phyloP scores from a whole-genome alignment of 2,797 vertebrate species.

The Ispidina lecontei region DNA sequence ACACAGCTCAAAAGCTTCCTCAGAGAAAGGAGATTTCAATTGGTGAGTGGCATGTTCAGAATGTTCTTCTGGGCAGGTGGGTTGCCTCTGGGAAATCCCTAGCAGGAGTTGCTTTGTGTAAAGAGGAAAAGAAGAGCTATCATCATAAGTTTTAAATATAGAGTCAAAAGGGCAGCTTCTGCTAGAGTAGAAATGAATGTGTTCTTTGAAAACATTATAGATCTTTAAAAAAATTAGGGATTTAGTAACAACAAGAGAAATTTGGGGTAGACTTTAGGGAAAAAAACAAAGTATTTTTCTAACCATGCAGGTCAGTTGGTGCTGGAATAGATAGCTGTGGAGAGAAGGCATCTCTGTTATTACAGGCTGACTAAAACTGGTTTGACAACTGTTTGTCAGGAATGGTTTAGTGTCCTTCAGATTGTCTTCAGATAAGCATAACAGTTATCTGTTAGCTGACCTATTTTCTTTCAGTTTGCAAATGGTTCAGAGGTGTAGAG shows the following conservation, averaged over 20 bases:
- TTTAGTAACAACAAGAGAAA: neutral
- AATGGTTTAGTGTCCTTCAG: neutral
- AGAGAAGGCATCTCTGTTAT: neutral
- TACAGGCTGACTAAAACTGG: neutral
- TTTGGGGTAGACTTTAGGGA: neutral
- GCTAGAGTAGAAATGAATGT: neutral
- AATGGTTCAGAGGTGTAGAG: neutral
- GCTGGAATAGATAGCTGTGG: neutral
- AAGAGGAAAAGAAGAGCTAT: neutral
- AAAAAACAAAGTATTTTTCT: neutral
- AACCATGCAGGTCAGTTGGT: neutral
- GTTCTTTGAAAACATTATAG: neutral
- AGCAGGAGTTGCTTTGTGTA: neutral
- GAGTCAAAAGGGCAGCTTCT: neutral
- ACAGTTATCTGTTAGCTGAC: neutral
- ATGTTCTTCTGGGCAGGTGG: neutral
- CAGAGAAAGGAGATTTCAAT: neutral
- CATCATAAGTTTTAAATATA: neutral
- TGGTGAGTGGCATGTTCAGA: neutral
- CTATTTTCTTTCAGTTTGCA: neutral
- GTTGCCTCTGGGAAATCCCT: neutral
- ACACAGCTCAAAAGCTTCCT: neutral
- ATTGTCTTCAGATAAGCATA: neutral
- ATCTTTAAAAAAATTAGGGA: neutral
- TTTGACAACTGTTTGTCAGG: neutral